Evolutionary conservation across 2,113 vertebrate species (phyloP).

Genomic region (Excalfactoria chinensis): DNA sequence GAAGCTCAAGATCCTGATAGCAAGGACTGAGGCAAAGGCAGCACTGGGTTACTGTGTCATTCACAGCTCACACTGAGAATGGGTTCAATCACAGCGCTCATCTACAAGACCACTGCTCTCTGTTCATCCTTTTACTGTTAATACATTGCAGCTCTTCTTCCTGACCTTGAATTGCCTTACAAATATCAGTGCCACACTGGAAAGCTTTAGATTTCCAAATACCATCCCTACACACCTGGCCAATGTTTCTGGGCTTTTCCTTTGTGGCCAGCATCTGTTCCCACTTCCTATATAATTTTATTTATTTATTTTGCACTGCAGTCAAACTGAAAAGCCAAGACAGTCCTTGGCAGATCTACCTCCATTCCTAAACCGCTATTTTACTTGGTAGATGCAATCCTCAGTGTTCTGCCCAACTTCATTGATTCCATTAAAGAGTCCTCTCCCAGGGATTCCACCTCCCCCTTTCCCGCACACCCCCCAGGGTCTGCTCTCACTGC

Average conservation of each 20-base stretch:
- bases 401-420: neutral
- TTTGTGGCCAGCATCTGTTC: neutral
- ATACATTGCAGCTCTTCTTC: neutral
- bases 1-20: neutral
- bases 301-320: neutral
- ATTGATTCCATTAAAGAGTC: neutral
- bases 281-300: neutral
- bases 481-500: neutral
- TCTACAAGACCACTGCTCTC: neutral
- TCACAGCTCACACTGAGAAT: neutral
- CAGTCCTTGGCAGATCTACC: neutral
- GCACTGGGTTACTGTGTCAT: neutral
- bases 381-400: neutral
- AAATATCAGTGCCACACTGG: neutral
- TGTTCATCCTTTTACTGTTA: neutral
- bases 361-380: neutral
- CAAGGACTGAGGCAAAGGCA: neutral
- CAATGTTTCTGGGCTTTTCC: neutral
- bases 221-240: neutral
- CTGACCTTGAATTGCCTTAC: neutral
- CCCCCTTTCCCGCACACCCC: neutral
- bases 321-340: neutral
- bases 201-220: neutral
- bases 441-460: neutral
- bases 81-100: neutral